These are phyloP conservation scores for Leptothorax acervorum DNA, from an alignment of 2,888 invertebrate species.

Conservation along the genomic window DNA sequence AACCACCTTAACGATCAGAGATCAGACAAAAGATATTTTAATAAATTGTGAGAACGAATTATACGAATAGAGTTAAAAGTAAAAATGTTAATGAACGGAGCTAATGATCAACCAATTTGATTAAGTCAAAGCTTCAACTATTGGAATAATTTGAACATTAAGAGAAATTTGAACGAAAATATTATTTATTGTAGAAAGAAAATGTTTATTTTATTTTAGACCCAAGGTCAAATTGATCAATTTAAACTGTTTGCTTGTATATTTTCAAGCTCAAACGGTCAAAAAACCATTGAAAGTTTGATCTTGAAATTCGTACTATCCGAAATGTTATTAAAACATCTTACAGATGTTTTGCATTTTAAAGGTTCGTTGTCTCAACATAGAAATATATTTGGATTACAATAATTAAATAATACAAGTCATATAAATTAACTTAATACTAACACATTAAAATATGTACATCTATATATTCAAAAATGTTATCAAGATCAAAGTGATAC, in stretches of 20 bases:
- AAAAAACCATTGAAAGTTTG: not conserved
- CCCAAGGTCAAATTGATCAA: not conserved
- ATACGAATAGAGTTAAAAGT: not conserved
- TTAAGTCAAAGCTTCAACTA: not conserved
- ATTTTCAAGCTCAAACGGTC: not conserved
- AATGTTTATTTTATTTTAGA: not conserved
- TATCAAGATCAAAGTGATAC: not conserved
- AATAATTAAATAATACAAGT: constrained; percentile 38
- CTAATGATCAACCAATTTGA: not conserved
- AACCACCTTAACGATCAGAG: not conserved
- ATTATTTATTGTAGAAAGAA: not conserved
- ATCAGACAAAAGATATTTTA: not conserved
- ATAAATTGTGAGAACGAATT: constrained; percentile 2
- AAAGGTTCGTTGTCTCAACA: not conserved
- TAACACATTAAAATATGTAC: constrained; percentile 19
- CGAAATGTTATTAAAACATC: not conserved
- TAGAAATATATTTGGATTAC: not conserved
- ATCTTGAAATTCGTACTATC: not conserved
- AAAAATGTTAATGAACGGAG: not conserved
- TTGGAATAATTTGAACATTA: not conserved
- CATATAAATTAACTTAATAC: constrained; percentile 6
- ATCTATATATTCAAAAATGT: not conserved
- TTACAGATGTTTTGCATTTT: not conserved
- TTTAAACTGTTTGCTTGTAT: not conserved
- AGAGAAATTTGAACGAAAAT: not conserved